Conservation (phyloP, 2,113 vertebrate species). For the Rhipidura dahli region DNA sequence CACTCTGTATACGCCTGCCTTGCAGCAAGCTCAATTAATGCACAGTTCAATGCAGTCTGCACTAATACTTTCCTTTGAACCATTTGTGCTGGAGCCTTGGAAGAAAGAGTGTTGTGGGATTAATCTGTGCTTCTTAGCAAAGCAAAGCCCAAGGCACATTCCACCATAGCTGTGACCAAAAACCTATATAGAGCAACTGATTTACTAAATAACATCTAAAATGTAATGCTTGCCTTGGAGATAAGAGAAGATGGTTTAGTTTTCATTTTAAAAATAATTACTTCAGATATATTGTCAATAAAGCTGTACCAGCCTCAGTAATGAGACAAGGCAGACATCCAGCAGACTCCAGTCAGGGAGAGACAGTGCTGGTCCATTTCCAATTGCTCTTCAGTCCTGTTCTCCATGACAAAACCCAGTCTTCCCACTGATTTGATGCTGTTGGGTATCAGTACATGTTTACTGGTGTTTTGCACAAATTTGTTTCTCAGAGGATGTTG, state of each 20-base stretch:
- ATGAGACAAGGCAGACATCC: neutral
- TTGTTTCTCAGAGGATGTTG: neutral
- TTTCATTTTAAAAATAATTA: neutral
- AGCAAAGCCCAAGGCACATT: neutral
- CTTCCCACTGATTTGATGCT: neutral
- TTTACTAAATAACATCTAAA: neutral
- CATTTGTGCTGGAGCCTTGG: neutral
- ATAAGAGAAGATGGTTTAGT: neutral
- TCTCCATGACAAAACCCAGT: neutral
- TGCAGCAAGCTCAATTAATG: neutral
- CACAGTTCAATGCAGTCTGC: neutral
- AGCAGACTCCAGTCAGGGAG: neutral
- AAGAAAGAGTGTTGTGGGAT: neutral
- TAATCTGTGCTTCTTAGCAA: neutral
- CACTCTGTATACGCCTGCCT: neutral
- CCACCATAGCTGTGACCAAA: neutral
- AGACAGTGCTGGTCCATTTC: neutral
- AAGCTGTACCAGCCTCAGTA: neutral
- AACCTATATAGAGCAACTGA: neutral
- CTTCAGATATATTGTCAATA: neutral
- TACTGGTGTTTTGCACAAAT: neutral
- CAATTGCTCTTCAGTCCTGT: neutral
- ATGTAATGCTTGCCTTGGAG: neutral
- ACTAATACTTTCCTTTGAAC: neutral
- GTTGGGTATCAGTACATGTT: neutral